Conservation (phyloP, 2,797 vertebrate species). For the Corythornis leucogaster region DNA sequence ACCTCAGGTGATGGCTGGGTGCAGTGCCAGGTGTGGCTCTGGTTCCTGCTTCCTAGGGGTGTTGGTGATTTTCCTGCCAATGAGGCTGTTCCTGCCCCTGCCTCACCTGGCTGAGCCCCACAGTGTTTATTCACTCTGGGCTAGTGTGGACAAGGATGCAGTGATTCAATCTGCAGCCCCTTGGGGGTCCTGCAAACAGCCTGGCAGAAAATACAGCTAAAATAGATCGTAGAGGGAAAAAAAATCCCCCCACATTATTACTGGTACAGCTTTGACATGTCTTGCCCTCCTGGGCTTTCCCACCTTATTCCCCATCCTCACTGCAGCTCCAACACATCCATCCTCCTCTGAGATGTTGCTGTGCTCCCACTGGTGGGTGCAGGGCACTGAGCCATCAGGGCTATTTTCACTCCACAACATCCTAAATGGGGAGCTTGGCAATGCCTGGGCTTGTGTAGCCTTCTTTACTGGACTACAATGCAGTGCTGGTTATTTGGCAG, state of each 20-base stretch:
- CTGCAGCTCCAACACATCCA: neutral
- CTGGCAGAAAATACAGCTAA: neutral
- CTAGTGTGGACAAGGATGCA: neutral
- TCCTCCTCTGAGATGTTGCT: neutral
- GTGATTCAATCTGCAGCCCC: neutral
- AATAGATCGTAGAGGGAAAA: neutral
- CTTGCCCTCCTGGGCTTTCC: neutral
- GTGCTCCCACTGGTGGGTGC: neutral
- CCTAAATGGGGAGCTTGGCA: neutral
- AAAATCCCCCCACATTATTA: neutral
- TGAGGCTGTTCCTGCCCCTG: neutral
- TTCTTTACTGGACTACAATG: neutral
- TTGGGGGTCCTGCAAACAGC: neutral
- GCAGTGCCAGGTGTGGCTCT: neutral
- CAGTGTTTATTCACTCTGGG: neutral
- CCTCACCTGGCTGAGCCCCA: neutral
- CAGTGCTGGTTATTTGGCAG: neutral
- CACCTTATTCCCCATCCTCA: neutral
- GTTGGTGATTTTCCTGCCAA: neutral
- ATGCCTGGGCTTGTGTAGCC: neutral
- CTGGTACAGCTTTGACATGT: accelerated
- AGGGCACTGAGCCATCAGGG: neutral
- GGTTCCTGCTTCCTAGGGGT: neutral
- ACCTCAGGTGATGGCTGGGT: neutral
- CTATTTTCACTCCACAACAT: neutral